Evolutionary conservation across 1,140 invertebrate genomes (phyloP).

Genomic region (Bacillus rossius): DNA sequence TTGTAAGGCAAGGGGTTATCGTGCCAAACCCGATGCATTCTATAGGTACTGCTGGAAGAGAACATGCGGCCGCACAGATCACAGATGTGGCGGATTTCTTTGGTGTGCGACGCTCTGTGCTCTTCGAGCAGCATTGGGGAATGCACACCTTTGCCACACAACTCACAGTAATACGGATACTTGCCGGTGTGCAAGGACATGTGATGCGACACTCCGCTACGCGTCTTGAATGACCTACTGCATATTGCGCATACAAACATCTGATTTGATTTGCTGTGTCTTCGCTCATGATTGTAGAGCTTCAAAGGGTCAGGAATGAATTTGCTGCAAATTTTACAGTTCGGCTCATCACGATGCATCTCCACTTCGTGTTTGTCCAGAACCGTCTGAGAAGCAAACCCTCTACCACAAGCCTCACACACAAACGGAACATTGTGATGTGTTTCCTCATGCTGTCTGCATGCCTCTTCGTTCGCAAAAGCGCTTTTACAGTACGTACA

Average conservation of each 20-base stretch:
- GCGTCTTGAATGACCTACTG: constrained; percentile 10
- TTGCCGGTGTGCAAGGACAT: constrained; percentile 18
- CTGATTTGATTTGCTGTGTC: constrained; percentile 11
- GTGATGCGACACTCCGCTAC: constrained; percentile 12
- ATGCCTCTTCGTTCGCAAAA: constrained; percentile 4
- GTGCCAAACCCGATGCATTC: constrained; percentile 16
- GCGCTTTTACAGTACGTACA: constrained; percentile 13
- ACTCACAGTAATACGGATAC: constrained; percentile 13
- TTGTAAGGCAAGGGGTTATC: constrained; percentile 18
- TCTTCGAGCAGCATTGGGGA: constrained; percentile 13
- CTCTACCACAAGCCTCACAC: constrained; percentile 14
- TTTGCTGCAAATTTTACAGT: constrained; percentile 14
- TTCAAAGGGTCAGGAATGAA: constrained; percentile 7
- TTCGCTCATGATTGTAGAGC: constrained; percentile 13
- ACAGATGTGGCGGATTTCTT: constrained; percentile 17
- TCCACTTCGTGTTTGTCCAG: constrained; percentile 9
- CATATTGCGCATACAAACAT: constrained; percentile 9
- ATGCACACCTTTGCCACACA: constrained; percentile 17
- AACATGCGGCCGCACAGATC: constrained; percentile 17
- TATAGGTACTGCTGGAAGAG: constrained; percentile 16
- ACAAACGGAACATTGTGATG: constrained; percentile 5
- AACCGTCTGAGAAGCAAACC: constrained; percentile 3
- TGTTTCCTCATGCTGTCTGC: constrained; percentile 8
- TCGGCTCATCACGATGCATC: constrained; percentile 13
- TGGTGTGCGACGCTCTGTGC: constrained; percentile 16